Evolutionary conservation across 2,888 invertebrate genomes (phyloP), one percentile per base, ranked within the genome.

Genomic region (Timema podura): DNA sequence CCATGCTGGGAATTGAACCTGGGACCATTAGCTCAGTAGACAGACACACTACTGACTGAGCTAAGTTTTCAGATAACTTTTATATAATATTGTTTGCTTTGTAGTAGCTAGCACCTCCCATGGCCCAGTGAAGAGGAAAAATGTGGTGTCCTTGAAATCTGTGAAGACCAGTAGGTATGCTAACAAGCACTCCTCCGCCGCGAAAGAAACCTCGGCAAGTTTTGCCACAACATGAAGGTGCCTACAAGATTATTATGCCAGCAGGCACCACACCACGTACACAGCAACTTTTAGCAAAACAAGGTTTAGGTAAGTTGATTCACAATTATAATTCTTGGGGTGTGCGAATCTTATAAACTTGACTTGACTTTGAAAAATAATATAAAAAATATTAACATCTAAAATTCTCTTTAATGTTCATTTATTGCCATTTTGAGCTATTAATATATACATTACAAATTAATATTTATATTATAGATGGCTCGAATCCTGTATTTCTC

Each of bases 211-310:
- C 77, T 54, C 76, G 81, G n/a, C 73, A 80, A 65, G 81, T 81
- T 46, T 76, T 81, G 48, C 85, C 85, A 0, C 85, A 85, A 74
- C 84, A 86, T 75, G 86, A 86, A 76, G 86, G 85, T 9, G 78
- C 79, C 45, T 85, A 84, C 74, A 83, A 82, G 65, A 79, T 85
- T 2, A 81, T 80, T 69, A 81, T 84, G 81, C 84, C 84, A 2
- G 79, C 81, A 69, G 82, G 81, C 15, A 79, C 80, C 8, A 82
- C 81, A 0, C 76, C 79, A 3, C 80, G 80, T 73, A 82, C 81
- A 73, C 80, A 80, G 71, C 81, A 83, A 74, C 82, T 85, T 70
- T 49, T 73, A 48, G 71, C 70, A 16, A 70, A 71, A 47, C 70
- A 69, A 48, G 66, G 61, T 30, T 11, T 70, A 15, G 48, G 73